These are phyloP conservation scores for Paedocypris sp. DNA, from an alignment of 2,113 vertebrate species.

Conservation along the genomic window DNA sequence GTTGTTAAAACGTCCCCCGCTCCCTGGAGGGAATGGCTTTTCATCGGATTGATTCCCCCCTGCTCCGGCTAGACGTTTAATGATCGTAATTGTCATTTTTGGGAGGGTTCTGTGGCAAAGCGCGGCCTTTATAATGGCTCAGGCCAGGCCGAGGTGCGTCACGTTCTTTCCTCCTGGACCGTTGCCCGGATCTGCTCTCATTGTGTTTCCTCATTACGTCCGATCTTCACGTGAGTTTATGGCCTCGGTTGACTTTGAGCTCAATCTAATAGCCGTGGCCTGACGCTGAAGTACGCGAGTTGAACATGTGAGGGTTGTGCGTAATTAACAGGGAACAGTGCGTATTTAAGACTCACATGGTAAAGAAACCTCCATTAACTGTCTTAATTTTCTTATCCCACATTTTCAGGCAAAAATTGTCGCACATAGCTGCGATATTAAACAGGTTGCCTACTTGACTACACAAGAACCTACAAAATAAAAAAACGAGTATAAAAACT, in stretches of 20 bases:
- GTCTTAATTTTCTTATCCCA: no score
- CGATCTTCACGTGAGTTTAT: neutral
- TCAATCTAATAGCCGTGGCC: neutral
- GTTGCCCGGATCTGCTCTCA: neutral
- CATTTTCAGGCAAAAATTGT: no score
- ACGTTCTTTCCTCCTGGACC: neutral
- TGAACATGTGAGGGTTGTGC: no score
- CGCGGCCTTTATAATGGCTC: neutral
- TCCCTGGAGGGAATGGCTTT: conserved; percentile 37
- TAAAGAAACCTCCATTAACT: no score
- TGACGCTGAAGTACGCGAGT: no score
- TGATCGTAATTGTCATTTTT: conserved; percentile 33
- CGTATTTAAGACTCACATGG: no score
- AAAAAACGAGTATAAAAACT: no score
- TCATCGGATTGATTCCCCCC: conserved; percentile 46
- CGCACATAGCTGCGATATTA: no score
- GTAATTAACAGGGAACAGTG: no score
- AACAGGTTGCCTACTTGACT: no score
- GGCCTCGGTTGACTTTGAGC: neutral
- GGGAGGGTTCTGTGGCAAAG: conserved; percentile 10
- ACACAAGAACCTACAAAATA: no score
- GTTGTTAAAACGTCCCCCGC: conserved; percentile 53
- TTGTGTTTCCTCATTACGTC: neutral
- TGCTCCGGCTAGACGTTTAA: conserved; percentile 39
- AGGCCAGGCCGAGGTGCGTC: neutral